phyloP scores from a whole-genome alignment of 1,140 invertebrate genomes.

The Epicauta chinensis region DNA sequence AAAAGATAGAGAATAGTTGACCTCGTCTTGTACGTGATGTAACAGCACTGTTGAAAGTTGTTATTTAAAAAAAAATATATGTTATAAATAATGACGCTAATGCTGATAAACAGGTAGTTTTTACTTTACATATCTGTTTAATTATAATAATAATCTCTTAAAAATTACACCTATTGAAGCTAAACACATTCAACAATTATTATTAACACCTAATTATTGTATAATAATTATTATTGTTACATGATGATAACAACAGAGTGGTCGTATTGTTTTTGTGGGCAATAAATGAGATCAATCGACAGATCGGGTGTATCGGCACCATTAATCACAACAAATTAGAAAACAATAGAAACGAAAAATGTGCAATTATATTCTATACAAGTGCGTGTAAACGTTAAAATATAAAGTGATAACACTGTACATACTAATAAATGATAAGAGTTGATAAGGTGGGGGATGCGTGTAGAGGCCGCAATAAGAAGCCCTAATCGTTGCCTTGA shows the following conservation, averaged over 20 bases:
- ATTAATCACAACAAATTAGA: slow-evolving; percentile 6
- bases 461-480: not conserved
- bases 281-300: slow-evolving; percentile 5
- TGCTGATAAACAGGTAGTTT: not conserved
- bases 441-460: not conserved
- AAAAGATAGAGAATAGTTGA: not conserved
- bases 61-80: not conserved
- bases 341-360: too few species aligned
- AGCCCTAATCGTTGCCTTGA: slow-evolving; percentile 19
- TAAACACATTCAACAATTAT: slow-evolving; percentile 27
- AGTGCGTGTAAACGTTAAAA: slow-evolving; percentile 17
- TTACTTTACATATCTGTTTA: slow-evolving; percentile 21
- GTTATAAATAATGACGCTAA: not conserved
- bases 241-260: slow-evolving; percentile 9
- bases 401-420: slow-evolving; percentile 26
- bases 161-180: slow-evolving; percentile 24
- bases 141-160: slow-evolving; percentile 16
- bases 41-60: too few species aligned
- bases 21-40: not conserved
- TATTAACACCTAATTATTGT: slow-evolving; percentile 4
- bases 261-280: slow-evolving; percentile 7
- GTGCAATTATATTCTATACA: too few species aligned
- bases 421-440: slow-evolving; percentile 2
- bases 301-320: not conserved
- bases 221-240: slow-evolving; percentile 14